phyloP scores from a whole-genome alignment of 2,888 invertebrate genomes.

The Atethmia centrago region DNA sequence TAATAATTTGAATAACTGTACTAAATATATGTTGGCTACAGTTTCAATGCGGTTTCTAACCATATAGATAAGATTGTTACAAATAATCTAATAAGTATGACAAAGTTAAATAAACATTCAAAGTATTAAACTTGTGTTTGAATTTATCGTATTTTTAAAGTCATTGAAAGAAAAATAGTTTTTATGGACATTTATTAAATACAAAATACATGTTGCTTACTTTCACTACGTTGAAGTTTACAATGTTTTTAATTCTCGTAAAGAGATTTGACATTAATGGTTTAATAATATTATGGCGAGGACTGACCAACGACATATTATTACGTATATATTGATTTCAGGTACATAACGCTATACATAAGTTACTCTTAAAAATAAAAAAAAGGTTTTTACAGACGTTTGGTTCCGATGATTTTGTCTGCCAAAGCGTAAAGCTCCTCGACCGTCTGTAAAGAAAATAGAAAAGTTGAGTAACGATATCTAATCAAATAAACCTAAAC shows the following conservation, averaged over 20 bases:
- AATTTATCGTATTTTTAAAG: not conserved
- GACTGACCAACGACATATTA: conserved; percentile 42
- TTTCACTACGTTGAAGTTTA: conserved; percentile 74
- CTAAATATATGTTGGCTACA: conserved; percentile 54
- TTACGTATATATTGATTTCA: conserved; percentile 52
- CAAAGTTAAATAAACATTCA: conserved; percentile 64
- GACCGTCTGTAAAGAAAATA: conserved; percentile 90
- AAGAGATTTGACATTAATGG: conserved; percentile 40
- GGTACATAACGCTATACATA: conserved; percentile 53
- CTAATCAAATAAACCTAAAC: not conserved
- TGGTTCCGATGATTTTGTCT: conserved; percentile 91
- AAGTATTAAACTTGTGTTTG: conserved; percentile 63
- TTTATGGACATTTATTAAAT: conserved; percentile 72
- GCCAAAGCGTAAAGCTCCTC: conserved; percentile 93
- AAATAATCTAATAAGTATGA: conserved; percentile 58
- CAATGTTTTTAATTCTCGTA: conserved; percentile 69
- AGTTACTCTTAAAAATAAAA: conserved; percentile 65
- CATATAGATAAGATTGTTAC: conserved; percentile 57
- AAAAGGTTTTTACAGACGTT: conserved; percentile 75
- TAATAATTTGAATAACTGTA: conserved; percentile 52
- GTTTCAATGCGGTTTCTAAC: conserved; percentile 57
- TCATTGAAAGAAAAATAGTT: conserved; percentile 13
- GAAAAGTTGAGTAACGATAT: conserved; percentile 1
- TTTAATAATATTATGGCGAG: conserved; percentile 52
- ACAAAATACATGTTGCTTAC: conserved; percentile 76